Evolutionary conservation across 2,113 vertebrate species (phyloP), one percentile per base, ranked within the genome.

Genomic region (Scomber colias): DNA sequence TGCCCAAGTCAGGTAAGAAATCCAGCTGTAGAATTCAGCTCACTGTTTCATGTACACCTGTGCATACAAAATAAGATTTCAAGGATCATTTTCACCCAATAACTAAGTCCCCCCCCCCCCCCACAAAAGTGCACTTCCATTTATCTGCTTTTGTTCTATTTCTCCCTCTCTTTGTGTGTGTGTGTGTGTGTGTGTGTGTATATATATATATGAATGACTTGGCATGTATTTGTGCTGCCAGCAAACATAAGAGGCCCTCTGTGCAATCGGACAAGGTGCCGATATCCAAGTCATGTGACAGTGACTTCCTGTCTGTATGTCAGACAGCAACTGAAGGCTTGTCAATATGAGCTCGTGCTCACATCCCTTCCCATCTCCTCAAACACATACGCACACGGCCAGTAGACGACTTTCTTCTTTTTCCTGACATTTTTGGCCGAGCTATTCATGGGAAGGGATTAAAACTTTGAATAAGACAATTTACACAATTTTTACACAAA

Each of bases 271-370:
- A 95, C 90, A 91, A 94, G 86, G 84, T 94, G 93, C 93, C 94
- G 71, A 95, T 95, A 95, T 82, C 87, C 82, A 75, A 89, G 91
- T 94, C 90, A 93, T 92, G 94, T 95, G 93, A 94, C 92, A 90
- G 83, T 92, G 93, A 94, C 91, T 92, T 93, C 87, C 90, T 93
- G 93, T 93, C 93, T 90, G 75, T 55, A n/a, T 76, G 75, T 90
- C 91, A 85, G 83, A 91, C 89, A 77, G 81, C 85, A 71, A 74
- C 85, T 92, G 93, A 95, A 84, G 89, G 82, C 79, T 93, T 82
- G 87, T 95, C 94, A 90, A 95, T 95, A 95, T 76, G 8, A 45
- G 76, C 69, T 79, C 45, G 78, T 88, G 89, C 87, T 89, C 71
- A 90, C 91, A 93, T 90, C 84, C 82, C 81, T 86, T 82, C 81